phyloP scores from a whole-genome alignment of 2,888 invertebrate genomes.

The Noctua comes region DNA sequence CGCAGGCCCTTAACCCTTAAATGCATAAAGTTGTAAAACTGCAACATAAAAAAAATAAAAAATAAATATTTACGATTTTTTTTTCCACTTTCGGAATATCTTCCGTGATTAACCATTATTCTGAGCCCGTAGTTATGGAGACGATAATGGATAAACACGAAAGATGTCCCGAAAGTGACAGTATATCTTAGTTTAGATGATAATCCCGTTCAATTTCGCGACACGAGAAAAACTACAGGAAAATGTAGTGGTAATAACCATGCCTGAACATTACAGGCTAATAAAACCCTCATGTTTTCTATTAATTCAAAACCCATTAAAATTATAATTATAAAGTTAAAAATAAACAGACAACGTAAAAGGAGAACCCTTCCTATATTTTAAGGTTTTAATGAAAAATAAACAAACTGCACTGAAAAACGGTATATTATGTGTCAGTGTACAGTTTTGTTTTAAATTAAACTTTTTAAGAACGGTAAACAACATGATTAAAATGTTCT shows the following conservation, averaged over 20 bases:
- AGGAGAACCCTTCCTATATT: constrained; percentile 25
- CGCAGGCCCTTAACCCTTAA: no score
- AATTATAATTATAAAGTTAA: constrained; percentile 31
- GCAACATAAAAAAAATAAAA: no score
- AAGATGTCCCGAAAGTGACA: no score
- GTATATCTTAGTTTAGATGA: no score
- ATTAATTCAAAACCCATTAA: constrained; percentile 46
- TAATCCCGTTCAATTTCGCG: no score
- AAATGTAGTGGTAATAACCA: not conserved
- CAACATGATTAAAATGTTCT: not conserved
- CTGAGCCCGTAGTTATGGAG: no score
- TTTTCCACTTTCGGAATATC: no score
- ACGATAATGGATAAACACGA: no score
- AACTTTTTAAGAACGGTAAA: constrained; percentile 3
- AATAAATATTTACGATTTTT: no score
- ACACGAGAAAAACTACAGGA: not conserved
- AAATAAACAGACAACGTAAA: constrained; percentile 27
- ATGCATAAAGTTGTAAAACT: no score
- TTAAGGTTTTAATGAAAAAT: constrained; percentile 42
- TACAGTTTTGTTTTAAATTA: not conserved
- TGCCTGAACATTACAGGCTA: not conserved
- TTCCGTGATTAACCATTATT: no score
- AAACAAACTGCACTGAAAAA: constrained; percentile 42
- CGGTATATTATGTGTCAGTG: not conserved
- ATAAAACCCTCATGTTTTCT: constrained; percentile 14